Conservation (phyloP, 2,888 invertebrate species). For the Clostera curtula region DNA sequence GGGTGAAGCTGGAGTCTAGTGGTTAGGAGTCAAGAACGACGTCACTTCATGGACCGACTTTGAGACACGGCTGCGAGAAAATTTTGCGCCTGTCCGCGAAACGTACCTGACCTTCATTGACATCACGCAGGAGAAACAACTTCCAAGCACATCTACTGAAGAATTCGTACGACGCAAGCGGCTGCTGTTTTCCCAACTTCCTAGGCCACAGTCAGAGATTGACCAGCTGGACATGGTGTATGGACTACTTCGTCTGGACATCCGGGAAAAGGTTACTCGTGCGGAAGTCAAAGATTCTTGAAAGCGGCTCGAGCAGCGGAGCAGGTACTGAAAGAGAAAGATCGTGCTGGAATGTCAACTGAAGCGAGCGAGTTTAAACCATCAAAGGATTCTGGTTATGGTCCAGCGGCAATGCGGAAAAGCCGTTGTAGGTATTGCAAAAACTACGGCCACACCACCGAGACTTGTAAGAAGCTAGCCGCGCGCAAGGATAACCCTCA, state of each 20-base stretch:
- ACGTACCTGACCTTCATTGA: not conserved
- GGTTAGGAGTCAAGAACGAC: conserved; percentile 3
- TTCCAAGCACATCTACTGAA: not conserved
- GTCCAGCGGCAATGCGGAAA: too few relatives aligned
- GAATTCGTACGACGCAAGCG: conserved; percentile 1
- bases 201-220: not conserved
- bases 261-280: conserved; percentile 2
- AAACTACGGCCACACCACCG: not conserved
- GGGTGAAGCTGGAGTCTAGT: conserved; percentile 7
- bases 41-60: conserved; percentile 2
- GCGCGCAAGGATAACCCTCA: too few relatives aligned
- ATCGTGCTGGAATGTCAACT: too few relatives aligned
- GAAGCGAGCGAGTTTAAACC: not conserved
- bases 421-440: not conserved
- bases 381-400: too few relatives aligned
- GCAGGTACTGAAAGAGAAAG: not conserved
- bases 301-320: conserved; percentile 1
- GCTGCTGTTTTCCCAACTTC: not conserved
- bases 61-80: conserved; percentile 1
- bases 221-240: not conserved
- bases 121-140: not conserved
- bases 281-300: not conserved
- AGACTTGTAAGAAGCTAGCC: not conserved
- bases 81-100: conserved; percentile 3
- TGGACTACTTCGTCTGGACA: conserved; percentile 1